Evolutionary conservation across 2,113 vertebrate genomes (phyloP).

Genomic region (Microtus oregoni): DNA sequence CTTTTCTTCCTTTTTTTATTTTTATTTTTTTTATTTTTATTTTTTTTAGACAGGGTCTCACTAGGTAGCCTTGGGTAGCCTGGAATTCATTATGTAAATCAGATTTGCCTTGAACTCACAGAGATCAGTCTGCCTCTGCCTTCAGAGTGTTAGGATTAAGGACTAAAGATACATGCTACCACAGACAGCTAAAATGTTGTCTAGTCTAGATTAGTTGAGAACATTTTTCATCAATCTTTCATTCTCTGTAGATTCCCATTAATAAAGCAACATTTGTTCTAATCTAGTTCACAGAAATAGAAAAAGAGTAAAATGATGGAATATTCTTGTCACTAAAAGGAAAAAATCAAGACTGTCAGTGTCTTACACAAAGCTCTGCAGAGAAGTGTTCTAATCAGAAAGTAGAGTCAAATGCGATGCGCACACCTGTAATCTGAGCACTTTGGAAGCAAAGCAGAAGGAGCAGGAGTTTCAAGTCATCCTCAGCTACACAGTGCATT

Average conservation of each 20-base stretch:
- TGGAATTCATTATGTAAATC: background rate
- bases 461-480: background rate
- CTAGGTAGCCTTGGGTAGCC: background rate
- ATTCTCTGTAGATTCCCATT: background rate
- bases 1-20: background rate
- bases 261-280: conserved; percentile 14
- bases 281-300: background rate
- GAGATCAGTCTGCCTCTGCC: background rate
- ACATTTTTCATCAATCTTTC: background rate
- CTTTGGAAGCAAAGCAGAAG: background rate
- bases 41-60: background rate
- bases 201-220: conserved; percentile 20
- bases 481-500: background rate
- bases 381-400: background rate
- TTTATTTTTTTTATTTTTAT: background rate
- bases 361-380: background rate
- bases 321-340: background rate
- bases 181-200: background rate
- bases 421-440: background rate
- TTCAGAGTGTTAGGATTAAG: background rate
- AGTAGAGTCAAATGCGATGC: background rate
- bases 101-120: background rate
- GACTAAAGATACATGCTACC: accelerated
- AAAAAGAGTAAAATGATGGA: background rate
- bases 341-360: background rate